A percentile compares a stretch with the other conserved stretches of the same genome.
Conservation (phyloP, 2,113 vertebrate genomes). For the Aphyosemion australe region DNA sequence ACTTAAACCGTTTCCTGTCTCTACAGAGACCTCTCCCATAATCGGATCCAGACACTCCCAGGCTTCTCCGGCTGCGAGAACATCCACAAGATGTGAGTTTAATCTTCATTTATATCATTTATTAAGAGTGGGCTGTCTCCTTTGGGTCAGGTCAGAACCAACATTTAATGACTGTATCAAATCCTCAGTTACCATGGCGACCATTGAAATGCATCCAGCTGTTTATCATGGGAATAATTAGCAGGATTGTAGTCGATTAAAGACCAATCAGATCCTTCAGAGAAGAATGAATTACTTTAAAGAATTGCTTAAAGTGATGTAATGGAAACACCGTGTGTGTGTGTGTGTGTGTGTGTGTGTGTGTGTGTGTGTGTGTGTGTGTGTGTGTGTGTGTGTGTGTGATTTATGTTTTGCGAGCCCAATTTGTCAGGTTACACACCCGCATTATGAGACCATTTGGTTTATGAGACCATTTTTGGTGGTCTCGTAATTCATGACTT, state of each 20-base stretch:
- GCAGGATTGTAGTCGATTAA: neutral
- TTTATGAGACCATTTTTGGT: too few relatives aligned
- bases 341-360: conserved; percentile 34
- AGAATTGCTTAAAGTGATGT: conserved; percentile 30
- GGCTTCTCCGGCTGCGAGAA: conserved; percentile 86
- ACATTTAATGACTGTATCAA: neutral
- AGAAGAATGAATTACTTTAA: neutral
- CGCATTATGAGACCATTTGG: too few relatives aligned
- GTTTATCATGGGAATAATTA: conserved; percentile 52
- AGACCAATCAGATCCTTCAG: neutral
- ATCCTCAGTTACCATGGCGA: conserved; percentile 14
- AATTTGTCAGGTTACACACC: too few relatives aligned
- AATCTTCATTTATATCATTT: neutral
- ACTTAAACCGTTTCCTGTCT: conserved; percentile 19
- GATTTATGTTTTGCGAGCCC: too few relatives aligned
- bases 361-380: conserved; percentile 33
- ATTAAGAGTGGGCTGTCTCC: neutral
- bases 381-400: conserved; percentile 28
- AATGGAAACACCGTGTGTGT: conserved; percentile 25
- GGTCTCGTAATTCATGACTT: too few relatives aligned
- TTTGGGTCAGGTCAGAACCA: neutral
- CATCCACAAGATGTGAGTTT: conserved; percentile 89
- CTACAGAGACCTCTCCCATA: conserved; percentile 91
- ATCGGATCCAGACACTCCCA: conserved; percentile 87
- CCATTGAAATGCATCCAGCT: conserved; percentile 48